A percentile compares a stretch with the other conserved stretches of the same genome.
phyloP scores from a whole-genome alignment of 2,113 vertebrate genomes.

The Tauraco erythrolophus region DNA sequence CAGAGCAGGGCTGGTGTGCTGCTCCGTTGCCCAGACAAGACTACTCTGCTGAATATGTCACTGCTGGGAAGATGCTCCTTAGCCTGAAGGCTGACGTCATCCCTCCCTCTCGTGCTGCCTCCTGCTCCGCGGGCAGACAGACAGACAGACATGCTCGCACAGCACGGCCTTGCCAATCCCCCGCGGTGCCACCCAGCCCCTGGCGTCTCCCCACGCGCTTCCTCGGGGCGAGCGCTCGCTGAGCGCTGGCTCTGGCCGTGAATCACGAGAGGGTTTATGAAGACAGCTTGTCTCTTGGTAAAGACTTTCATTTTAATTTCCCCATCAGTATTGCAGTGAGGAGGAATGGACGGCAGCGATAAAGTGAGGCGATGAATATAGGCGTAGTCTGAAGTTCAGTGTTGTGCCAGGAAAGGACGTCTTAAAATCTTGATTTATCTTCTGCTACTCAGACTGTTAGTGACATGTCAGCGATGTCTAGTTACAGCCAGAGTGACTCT shows the following conservation, averaged over 20 bases:
- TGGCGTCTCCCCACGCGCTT: rapidly evolving
- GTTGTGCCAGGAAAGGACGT: background rate
- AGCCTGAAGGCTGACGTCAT: background rate
- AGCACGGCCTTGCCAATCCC: background rate
- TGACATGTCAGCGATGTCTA: background rate
- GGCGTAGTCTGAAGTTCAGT: background rate
- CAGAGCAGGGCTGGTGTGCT: background rate
- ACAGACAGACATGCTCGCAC: background rate
- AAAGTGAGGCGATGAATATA: background rate
- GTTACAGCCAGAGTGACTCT: background rate
- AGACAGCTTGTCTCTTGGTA: background rate
- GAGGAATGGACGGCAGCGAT: background rate
- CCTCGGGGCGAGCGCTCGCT: rapidly evolving
- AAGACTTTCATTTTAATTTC: conserved; percentile 35
- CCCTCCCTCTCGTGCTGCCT: background rate
- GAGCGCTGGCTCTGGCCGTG: rapidly evolving
- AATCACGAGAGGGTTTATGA: background rate
- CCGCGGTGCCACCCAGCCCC: background rate
- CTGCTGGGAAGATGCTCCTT: conserved; percentile 2
- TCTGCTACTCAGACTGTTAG: background rate
- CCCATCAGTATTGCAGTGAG: background rate
- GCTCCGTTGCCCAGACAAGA: background rate
- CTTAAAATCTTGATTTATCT: conserved; percentile 32
- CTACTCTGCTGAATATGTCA: background rate
- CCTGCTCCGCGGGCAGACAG: background rate